Conservation (phyloP, 2,797 vertebrate species). For the Benthosema pterotum region DNA sequence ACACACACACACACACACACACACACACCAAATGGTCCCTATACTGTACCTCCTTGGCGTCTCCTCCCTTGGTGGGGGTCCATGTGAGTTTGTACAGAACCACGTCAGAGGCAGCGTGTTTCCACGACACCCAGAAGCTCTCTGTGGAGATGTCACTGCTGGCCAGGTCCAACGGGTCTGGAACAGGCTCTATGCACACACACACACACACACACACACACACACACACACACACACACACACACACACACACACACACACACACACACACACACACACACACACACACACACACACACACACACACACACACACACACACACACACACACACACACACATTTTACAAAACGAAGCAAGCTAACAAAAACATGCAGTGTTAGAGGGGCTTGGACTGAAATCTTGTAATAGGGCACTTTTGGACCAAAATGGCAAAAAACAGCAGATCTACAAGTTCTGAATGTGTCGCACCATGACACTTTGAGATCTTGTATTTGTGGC, state of each 20-base stretch:
- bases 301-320: background rate
- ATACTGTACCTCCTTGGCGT: slow-evolving; percentile 84
- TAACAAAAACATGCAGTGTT: slow-evolving; percentile 2
- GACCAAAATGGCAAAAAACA: no score
- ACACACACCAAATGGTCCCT: slow-evolving; percentile 27
- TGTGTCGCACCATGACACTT: no score
- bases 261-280: slow-evolving; percentile 11
- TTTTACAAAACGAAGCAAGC: background rate
- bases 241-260: slow-evolving; percentile 2
- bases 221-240: slow-evolving; percentile 15
- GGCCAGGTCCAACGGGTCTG: slow-evolving; percentile 81
- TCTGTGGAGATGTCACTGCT: slow-evolving; percentile 84
- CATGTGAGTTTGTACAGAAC: slow-evolving; percentile 88
- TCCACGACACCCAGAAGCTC: slow-evolving; percentile 90
- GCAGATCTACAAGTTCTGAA: no score
- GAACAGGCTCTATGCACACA: slow-evolving; percentile 80
- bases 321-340: slow-evolving; percentile 1
- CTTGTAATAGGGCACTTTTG: no score
- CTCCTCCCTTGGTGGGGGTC: slow-evolving; percentile 83
- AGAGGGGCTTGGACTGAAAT: no score
- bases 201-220: slow-evolving; percentile 18
- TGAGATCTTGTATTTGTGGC: no score
- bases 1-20: background rate
- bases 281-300: background rate
- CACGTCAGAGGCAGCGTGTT: slow-evolving; percentile 83